A percentile compares a stretch with the other conserved stretches of the same genome.
Conservation (phyloP, 1,140 invertebrate genomes). For the Drosophila carrolli region DNA sequence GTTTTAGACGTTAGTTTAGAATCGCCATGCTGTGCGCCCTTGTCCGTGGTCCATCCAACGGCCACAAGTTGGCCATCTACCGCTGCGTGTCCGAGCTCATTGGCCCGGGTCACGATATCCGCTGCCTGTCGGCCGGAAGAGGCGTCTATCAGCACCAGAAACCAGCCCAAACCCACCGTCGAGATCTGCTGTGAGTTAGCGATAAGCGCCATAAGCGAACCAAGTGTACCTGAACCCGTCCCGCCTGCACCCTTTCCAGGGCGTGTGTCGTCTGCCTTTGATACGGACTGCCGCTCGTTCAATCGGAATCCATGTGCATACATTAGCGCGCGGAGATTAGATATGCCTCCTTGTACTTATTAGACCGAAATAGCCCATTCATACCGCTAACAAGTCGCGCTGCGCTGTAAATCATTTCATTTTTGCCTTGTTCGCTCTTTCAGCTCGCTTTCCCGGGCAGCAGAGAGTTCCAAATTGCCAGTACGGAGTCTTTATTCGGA, state of each 20-base stretch:
- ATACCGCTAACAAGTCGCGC: constrained; percentile 11
- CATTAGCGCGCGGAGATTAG: constrained; percentile 44
- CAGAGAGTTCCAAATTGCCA: constrained; percentile 52
- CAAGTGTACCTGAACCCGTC: constrained; percentile 13
- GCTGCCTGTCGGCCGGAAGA: constrained; percentile 27
- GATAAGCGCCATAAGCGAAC: constrained; percentile 40
- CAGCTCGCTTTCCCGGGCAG: constrained; percentile 51
- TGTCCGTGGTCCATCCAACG: constrained; percentile 30
- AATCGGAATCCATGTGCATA: constrained; percentile 49
- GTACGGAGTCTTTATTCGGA: constrained; percentile 58
- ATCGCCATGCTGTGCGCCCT: constrained; percentile 50
- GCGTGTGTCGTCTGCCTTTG: constrained; percentile 19
- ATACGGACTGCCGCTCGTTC: constrained; percentile 32
- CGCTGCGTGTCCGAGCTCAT: constrained; percentile 28
- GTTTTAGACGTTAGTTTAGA: constrained; percentile 33
- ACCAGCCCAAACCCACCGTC: constrained; percentile 25
- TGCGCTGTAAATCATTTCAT: constrained; percentile 22
- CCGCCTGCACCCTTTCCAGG: constrained; percentile 16
- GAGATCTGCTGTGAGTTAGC: constrained; percentile 67
- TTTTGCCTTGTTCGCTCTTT: constrained; percentile 15
- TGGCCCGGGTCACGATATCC: constrained; percentile 16
- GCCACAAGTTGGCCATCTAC: constrained; percentile 19
- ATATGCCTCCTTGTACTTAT: constrained; percentile 40
- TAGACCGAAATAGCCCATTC: constrained; percentile 31
- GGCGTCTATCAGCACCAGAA: constrained; percentile 11